A percentile compares a stretch with the other conserved stretches of the same genome.
Evolutionary conservation across 2,113 vertebrate genomes (phyloP).

Genomic region (Dipodomys spectabilis): DNA sequence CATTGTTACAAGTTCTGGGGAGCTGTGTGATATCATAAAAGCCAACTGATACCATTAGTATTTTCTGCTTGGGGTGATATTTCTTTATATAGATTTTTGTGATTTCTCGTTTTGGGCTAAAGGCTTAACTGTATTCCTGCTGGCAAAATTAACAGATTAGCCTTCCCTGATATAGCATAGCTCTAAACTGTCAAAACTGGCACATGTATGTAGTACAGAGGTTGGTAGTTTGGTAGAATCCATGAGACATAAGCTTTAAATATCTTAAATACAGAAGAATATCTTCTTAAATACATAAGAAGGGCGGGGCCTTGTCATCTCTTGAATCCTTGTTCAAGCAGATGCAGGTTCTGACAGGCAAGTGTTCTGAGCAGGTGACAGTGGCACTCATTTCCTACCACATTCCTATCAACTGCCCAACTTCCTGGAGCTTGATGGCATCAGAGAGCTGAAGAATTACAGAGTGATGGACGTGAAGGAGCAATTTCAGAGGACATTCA

Average conservation of each 20-base stretch:
- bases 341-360: constrained; percentile 15
- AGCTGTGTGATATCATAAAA: background rate
- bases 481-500: constrained; percentile 62
- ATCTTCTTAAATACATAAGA: background rate
- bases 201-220: background rate
- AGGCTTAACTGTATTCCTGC: background rate
- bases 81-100: background rate
- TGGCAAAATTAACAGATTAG: background rate
- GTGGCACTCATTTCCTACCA: constrained; percentile 45
- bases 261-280: background rate
- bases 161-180: background rate
- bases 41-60: background rate
- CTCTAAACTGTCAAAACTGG: background rate
- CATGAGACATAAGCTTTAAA: background rate
- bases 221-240: background rate
- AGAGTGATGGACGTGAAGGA: constrained; percentile 57
- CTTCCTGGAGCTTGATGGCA: constrained; percentile 47
- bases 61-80: background rate
- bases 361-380: constrained; percentile 12
- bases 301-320: background rate
- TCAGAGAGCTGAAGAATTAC: constrained; percentile 64
- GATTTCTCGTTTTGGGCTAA: background rate
- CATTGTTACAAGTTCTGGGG: background rate
- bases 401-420: background rate
- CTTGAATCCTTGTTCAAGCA: constrained; percentile 27